Percentiles rank a stretch among this genome's conserved stretches.
These are phyloP conservation scores for Hypsibius dujardini DNA, from an alignment of 1,140 invertebrate genomes.

Conservation along the genomic window DNA sequence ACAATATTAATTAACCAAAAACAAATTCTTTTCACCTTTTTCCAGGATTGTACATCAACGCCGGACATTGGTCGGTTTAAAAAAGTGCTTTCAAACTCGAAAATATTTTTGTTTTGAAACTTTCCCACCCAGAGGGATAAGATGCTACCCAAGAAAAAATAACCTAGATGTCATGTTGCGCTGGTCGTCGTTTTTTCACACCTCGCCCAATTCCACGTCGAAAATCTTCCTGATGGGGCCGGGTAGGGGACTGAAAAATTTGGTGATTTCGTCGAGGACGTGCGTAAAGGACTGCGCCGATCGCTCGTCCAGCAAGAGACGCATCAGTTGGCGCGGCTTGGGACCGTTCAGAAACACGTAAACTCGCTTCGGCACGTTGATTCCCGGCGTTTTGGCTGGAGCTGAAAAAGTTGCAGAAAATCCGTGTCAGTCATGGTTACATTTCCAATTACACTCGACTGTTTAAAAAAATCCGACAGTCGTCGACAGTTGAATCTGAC, in stretches of 20 bases:
- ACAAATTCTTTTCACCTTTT: too few relatives aligned
- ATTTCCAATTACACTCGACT: not conserved
- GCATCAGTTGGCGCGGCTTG: conserved; percentile 71
- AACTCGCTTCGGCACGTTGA: conserved; percentile 64
- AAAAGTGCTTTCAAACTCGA: too few relatives aligned
- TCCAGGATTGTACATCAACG: too few relatives aligned
- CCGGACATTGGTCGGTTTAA: too few relatives aligned
- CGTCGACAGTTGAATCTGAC: conserved; percentile 17
- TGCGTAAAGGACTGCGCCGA: conserved; percentile 86
- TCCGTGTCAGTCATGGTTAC: not conserved
- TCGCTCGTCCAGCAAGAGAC: conserved; percentile 75
- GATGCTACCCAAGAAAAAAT: too few relatives aligned
- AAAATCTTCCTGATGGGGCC: conserved; percentile 48
- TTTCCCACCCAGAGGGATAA: too few relatives aligned
- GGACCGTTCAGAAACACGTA: conserved; percentile 79
- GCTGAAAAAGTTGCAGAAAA: not conserved
- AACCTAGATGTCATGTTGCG: too few relatives aligned
- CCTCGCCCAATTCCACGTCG: too few relatives aligned
- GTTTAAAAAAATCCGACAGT: not conserved
- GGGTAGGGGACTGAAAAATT: conserved; percentile 73
- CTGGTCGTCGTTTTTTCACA: too few relatives aligned
- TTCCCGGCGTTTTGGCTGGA: conserved; percentile 27
- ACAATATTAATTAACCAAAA: too few relatives aligned
- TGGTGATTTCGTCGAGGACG: conserved; percentile 72
- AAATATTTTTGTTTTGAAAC: too few relatives aligned